Percentiles rank a stretch among this genome's conserved stretches.
Evolutionary conservation across 92 coral and sea anemone species (phyloP).

Genomic region (Plumapathes pennacea): DNA sequence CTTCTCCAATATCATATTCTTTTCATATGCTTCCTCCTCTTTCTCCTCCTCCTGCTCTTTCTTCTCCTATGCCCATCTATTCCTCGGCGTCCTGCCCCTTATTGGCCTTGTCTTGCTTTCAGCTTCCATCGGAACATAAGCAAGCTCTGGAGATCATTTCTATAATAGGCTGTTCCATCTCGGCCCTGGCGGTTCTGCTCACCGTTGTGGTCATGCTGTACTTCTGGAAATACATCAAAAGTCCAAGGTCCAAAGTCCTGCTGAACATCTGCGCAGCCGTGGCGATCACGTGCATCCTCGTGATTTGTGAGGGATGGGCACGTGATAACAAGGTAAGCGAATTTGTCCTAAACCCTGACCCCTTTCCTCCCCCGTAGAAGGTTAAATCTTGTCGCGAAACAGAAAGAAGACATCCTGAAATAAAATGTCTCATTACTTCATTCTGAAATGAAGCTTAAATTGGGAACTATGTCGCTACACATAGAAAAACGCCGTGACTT

Average conservation of each 20-base stretch:
- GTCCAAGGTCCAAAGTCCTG: constrained; percentile 71
- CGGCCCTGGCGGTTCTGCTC: constrained; percentile 78
- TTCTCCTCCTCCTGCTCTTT: no score
- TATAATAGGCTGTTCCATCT: constrained; percentile 82
- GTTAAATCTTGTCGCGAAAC: no score
- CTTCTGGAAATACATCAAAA: constrained; percentile 74
- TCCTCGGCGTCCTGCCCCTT: no score
- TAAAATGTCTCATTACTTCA: no score
- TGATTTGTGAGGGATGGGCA: constrained; percentile 80
- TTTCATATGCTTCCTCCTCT: no score
- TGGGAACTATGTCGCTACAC: no score
- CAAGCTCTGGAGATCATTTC: constrained; percentile 78
- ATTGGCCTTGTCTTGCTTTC: background rate
- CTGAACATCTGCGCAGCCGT: constrained; percentile 82
- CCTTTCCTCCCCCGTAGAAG: no score
- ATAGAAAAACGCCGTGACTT: no score
- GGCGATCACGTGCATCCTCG: constrained; percentile 71
- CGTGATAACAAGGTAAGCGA: constrained; percentile 67
- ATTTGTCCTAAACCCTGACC: background rate
- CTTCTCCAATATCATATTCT: no score
- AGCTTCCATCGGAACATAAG: constrained; percentile 33
- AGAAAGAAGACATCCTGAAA: no score
- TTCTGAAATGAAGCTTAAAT: no score
- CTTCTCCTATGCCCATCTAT: no score
- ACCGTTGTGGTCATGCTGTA: constrained; percentile 60